phyloP scores from a whole-genome alignment of 2,888 invertebrate genomes.

The Xanthia togata region DNA sequence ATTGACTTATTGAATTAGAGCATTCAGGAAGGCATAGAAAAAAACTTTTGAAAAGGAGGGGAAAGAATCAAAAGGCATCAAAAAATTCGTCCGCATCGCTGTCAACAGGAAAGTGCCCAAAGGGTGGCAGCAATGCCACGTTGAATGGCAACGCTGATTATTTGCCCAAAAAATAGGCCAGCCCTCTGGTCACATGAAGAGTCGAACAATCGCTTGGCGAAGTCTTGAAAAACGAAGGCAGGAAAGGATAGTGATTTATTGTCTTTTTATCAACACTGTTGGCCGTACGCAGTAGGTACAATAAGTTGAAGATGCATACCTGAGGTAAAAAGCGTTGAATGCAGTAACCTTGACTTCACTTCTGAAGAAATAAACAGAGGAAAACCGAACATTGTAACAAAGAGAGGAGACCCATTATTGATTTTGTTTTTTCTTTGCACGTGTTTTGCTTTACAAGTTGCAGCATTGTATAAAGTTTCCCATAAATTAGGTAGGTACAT shows the following conservation, averaged over 20 bases:
- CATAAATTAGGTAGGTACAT: not conserved
- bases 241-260: not conserved
- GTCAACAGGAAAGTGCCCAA: too few relatives aligned
- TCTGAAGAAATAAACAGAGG: conserved; percentile 22
- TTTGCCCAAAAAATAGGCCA: too few relatives aligned
- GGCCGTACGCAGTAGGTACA: not conserved
- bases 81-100: too few relatives aligned
- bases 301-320: conserved; percentile 26
- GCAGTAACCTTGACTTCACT: conserved; percentile 20
- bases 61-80: too few relatives aligned
- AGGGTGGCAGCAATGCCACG: too few relatives aligned
- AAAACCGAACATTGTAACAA: conserved; percentile 10
- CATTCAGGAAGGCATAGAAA: conserved; percentile 5
- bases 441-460: conserved; percentile 3
- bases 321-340: conserved; percentile 26
- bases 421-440: not conserved
- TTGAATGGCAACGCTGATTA: too few relatives aligned
- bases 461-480: not conserved
- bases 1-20: conserved; percentile 45
- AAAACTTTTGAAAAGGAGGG: too few relatives aligned
- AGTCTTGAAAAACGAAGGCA: not conserved
- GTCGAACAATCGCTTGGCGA: too few relatives aligned
- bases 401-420: not conserved
- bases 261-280: not conserved
- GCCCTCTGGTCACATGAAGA: too few relatives aligned